A percentile compares a stretch with the other conserved stretches of the same genome.
These are phyloP conservation scores for Stigmatopora argus DNA, from an alignment of 2,113 vertebrate species.

Conservation along the genomic window DNA sequence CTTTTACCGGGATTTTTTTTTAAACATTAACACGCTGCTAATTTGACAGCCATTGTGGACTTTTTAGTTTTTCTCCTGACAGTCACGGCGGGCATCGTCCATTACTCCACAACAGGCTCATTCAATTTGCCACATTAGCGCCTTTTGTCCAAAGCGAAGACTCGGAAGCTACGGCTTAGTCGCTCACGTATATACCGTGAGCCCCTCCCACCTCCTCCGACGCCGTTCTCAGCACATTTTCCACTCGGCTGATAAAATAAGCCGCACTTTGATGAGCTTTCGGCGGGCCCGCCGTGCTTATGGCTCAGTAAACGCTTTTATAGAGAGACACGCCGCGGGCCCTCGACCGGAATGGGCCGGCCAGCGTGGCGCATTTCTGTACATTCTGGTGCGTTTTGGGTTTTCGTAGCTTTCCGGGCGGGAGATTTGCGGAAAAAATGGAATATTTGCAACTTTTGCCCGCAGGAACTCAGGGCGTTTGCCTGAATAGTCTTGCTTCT, in stretches of 20 bases:
- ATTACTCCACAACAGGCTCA: slow-evolving; percentile 32
- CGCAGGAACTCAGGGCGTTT: slow-evolving; percentile 4
- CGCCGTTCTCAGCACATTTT: slow-evolving; percentile 65
- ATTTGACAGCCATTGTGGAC: too few species aligned
- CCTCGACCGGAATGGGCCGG: slow-evolving; percentile 53
- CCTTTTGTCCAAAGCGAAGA: slow-evolving; percentile 48
- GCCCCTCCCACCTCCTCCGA: slow-evolving; percentile 40
- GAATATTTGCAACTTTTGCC: slow-evolving; percentile 10
- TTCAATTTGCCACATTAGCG: slow-evolving; percentile 57
- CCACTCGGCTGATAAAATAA: slow-evolving; percentile 70
- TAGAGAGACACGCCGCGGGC: slow-evolving; percentile 58
- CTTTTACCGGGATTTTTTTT: too few species aligned
- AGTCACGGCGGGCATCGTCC: too few species aligned
- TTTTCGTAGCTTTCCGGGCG: slow-evolving; percentile 12
- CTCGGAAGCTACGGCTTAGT: slow-evolving; percentile 58
- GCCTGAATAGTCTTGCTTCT: neutral
- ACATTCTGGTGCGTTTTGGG: slow-evolving; percentile 21
- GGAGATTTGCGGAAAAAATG: slow-evolving; percentile 5
- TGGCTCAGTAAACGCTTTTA: slow-evolving; percentile 60
- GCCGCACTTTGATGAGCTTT: slow-evolving; percentile 67
- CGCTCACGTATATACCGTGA: slow-evolving; percentile 49
- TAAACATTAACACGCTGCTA: too few species aligned
- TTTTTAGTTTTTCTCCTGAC: too few species aligned
- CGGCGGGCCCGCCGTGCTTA: slow-evolving; percentile 35
- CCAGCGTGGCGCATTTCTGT: slow-evolving; percentile 35